Evolutionary conservation across 1,140 invertebrate species (phyloP).

Genomic region (Lethrus apterus): DNA sequence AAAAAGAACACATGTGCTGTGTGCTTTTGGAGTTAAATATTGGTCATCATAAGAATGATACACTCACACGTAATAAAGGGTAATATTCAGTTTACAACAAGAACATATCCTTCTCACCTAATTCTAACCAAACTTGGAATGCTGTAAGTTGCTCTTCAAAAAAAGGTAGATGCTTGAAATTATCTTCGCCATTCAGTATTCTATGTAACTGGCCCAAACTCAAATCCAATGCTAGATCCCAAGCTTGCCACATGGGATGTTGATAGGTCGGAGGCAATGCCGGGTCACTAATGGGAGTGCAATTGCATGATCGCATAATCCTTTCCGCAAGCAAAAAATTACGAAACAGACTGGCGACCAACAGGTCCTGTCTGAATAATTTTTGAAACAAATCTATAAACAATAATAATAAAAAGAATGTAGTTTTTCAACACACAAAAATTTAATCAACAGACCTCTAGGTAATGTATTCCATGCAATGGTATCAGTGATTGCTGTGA

Average conservation of each 20-base stretch:
- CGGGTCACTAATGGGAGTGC: conserved; percentile 87
- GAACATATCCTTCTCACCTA: too few relatives aligned
- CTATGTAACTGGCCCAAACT: conserved; percentile 82
- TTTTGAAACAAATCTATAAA: conserved; percentile 87
- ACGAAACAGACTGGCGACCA: conserved; percentile 96
- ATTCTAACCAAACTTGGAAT: conserved; percentile 93
- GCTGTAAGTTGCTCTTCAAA: conserved; percentile 98
- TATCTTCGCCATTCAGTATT: conserved; percentile 57
- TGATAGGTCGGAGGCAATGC: conserved; percentile 84
- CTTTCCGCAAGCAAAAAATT: conserved; percentile 96
- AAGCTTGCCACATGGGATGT: conserved; percentile 91
- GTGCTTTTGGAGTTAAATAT: too few relatives aligned
- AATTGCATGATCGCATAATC: conserved; percentile 94
- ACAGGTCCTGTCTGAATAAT: conserved; percentile 92
- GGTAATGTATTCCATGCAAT: conserved; percentile 98
- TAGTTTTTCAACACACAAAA: not conserved
- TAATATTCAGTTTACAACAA: too few relatives aligned
- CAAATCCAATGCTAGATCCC: conserved; percentile 94
- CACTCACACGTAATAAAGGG: too few relatives aligned
- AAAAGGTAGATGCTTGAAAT: conserved; percentile 79
- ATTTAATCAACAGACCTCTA: conserved; percentile 47
- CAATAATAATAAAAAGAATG: conserved; percentile 3
- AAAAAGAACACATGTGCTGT: too few relatives aligned
- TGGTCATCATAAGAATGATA: too few relatives aligned
- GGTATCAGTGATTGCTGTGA: conserved; percentile 99